phyloP scores from a whole-genome alignment of 53 echinoderm and acorn worm genomes.

The Luidia sarsii region DNA sequence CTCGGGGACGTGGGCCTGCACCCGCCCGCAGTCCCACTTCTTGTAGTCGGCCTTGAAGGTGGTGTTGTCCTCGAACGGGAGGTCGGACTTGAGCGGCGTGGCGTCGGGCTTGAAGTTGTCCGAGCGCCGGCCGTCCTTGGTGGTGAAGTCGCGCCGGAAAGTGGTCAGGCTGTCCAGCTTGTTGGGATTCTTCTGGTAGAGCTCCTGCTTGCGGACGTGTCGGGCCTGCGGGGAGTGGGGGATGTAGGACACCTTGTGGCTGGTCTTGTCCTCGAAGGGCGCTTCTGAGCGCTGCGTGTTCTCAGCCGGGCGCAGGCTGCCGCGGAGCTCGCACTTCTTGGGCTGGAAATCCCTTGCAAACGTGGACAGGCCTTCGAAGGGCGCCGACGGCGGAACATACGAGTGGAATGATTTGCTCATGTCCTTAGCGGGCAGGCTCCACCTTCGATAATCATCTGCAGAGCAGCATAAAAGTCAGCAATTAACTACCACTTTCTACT shows the following conservation, averaged over 20 bases:
- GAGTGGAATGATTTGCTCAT: slow-evolving; percentile 61
- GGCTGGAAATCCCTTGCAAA: slow-evolving; percentile 90
- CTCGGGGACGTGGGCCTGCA: slow-evolving; percentile 75
- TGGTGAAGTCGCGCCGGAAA: slow-evolving; percentile 80
- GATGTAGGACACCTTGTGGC: slow-evolving; percentile 82
- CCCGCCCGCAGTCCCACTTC: slow-evolving; percentile 77
- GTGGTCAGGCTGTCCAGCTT: slow-evolving; percentile 91
- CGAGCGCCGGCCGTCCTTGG: slow-evolving; percentile 65
- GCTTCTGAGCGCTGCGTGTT: slow-evolving; percentile 71
- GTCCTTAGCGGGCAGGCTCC: slow-evolving; percentile 84
- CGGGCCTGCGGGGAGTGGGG: slow-evolving; percentile 78
- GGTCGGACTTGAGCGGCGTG: slow-evolving; percentile 79
- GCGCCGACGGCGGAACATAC: slow-evolving; percentile 82
- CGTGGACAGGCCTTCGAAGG: slow-evolving; percentile 92
- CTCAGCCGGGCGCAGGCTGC: slow-evolving; percentile 83
- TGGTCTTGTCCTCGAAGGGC: slow-evolving; percentile 92
- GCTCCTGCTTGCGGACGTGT: slow-evolving; percentile 61
- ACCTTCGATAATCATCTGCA: slow-evolving; percentile 96
- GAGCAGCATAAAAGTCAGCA: no score
- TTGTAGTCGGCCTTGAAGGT: slow-evolving; percentile 87
- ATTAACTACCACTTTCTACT: no score
- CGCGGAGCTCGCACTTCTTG: slow-evolving; percentile 70
- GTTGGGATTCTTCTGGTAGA: slow-evolving; percentile 78
- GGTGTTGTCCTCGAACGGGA: slow-evolving; percentile 93
- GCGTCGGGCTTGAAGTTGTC: slow-evolving; percentile 88